These are phyloP conservation scores for Regulus satrapa DNA, from an alignment of 2,113 vertebrate genomes.

Conservation along the genomic window DNA sequence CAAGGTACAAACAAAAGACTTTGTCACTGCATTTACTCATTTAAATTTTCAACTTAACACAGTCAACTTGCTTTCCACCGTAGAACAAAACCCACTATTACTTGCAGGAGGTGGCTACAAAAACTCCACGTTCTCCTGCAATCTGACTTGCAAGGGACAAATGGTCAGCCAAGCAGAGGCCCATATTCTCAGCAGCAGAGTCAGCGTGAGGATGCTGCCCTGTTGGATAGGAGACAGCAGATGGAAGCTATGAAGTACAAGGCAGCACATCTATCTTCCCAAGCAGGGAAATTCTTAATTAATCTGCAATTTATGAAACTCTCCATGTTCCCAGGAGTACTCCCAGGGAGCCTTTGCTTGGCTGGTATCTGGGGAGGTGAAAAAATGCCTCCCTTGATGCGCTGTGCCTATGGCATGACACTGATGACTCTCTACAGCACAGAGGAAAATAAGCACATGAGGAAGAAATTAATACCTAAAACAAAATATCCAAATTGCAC, in stretches of 20 bases:
- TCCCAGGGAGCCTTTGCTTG: background rate
- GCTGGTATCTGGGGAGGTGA: background rate
- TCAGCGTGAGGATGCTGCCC: background rate
- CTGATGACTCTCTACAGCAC: background rate
- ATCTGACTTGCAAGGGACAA: background rate
- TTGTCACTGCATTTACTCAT: background rate
- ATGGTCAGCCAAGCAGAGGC: rapidly evolving
- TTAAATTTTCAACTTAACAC: background rate
- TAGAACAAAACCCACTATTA: background rate
- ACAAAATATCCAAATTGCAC: background rate
- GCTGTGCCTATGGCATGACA: background rate
- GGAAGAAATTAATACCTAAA: background rate
- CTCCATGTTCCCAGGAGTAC: background rate
- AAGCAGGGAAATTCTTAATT: background rate
- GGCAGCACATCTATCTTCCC: background rate
- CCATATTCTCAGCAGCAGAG: background rate
- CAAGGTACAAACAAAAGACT: background rate
- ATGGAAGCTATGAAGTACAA: background rate
- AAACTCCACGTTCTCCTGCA: background rate
- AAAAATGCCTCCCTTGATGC: background rate
- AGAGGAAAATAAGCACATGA: background rate
- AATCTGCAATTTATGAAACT: background rate
- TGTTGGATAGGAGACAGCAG: background rate
- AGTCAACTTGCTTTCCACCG: background rate
- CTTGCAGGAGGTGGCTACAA: background rate